Evolutionary conservation across 2,797 vertebrate species (phyloP), one percentile per base, ranked within the genome.

Genomic region (Lophotriccus pileatus): DNA sequence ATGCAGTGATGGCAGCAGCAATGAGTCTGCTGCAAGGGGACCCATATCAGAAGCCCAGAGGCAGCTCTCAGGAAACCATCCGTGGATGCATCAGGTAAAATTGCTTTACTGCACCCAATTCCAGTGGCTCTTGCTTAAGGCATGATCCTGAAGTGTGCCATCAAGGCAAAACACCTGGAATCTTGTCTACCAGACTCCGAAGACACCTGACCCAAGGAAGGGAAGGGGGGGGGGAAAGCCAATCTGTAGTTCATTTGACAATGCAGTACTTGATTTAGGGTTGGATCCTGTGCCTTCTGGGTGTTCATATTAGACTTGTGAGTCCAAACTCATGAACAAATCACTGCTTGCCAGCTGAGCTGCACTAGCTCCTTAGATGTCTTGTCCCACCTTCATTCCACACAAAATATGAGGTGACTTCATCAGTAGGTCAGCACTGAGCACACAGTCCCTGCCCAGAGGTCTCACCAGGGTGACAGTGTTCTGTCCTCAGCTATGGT

Each of bases 31-130:
- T 60, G 39, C 78, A 44, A 23, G 37, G 15, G 46, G 18, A 85
- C 41, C 60, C 7, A 2, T 62, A 13, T 50, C 55, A 69, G 55
- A 67, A 81, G 63, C 74, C 59, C 37, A 50, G 70, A 84, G 85
- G 66, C 64, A 68, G 50, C 78, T 75, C 62, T 64, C 30, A 19
- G 79, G 66, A 68, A 75, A 75, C 14, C 18, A 41, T 41, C 67
- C 77, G 72, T 56, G 73, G n/a, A 66, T 66, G 34, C 23, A 47
- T 23, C 62, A n/a, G n/a, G n/a, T 76, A 53, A 81, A 90, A 69
- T 69, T 83, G 62, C n/a, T 93, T 94, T 93, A 75, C 79, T 91
- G 69, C 62, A 69, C n/a, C 36, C 43, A 75, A 1, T 91, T 75
- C 53, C 53, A 78, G 30, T 21, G 82, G 28, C 50, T 87, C 39